A percentile compares a stretch with the other conserved stretches of the same genome.
These are phyloP conservation scores for Chlorospingus semifuscus DNA, from an alignment of 2,797 vertebrate genomes.

Conservation along the genomic window DNA sequence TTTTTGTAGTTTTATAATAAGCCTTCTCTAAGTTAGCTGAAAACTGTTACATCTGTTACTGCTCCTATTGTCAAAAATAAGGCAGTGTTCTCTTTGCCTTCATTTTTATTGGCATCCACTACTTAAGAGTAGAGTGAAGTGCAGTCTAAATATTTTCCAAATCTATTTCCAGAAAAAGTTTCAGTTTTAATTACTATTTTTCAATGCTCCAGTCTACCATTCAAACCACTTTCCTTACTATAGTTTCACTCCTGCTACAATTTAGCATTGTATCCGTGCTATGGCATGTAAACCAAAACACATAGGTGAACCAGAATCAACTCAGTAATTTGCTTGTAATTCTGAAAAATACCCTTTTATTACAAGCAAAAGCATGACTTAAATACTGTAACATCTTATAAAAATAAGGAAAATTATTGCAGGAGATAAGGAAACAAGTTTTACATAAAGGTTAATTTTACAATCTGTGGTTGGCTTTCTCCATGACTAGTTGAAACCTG, in stretches of 20 bases:
- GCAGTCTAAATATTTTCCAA: conserved; percentile 36
- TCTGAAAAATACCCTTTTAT: neutral
- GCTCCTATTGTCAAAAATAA: conserved; percentile 40
- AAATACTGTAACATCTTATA: neutral
- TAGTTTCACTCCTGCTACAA: neutral
- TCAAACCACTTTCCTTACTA: neutral
- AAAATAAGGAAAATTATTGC: neutral
- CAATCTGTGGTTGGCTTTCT: neutral
- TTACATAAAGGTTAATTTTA: neutral
- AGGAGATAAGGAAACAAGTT: neutral
- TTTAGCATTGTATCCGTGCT: neutral
- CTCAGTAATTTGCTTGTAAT: neutral
- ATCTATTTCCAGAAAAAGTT: conserved; percentile 29
- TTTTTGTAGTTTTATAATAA: conserved; percentile 42
- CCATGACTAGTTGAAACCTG: neutral
- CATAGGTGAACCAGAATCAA: neutral
- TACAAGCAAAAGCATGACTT: neutral
- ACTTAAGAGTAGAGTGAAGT: neutral
- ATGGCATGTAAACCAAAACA: neutral
- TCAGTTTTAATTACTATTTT: neutral
- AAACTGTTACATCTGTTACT: conserved; percentile 46
- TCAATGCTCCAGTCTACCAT: neutral
- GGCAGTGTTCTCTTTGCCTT: conserved; percentile 27
- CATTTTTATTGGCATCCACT: conserved; percentile 25
- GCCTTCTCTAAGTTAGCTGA: neutral